These are phyloP conservation scores for Tenthredo scrophulariae DNA, from an alignment of 2,888 invertebrate genomes.

Conservation along the genomic window DNA sequence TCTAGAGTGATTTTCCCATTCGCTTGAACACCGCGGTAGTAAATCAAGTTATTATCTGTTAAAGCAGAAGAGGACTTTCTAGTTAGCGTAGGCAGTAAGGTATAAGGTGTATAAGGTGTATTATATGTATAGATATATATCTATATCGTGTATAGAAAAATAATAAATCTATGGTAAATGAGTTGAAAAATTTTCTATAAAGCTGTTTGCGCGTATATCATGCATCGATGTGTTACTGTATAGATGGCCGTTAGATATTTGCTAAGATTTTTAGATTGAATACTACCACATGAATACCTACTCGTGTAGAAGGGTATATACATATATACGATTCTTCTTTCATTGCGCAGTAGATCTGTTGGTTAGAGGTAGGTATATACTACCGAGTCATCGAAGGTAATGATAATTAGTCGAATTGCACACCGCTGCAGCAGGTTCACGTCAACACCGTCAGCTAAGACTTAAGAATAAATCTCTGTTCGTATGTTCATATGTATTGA, in stretches of 20 bases:
- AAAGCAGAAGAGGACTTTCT: conserved; percentile 19
- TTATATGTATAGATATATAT: neutral
- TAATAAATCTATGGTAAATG: conserved; percentile 30
- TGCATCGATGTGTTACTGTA: neutral
- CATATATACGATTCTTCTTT: conserved; percentile 5
- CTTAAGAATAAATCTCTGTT: conserved; percentile 7
- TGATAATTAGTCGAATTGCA: conserved; percentile 49
- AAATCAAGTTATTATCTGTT: conserved; percentile 27
- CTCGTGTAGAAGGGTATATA: neutral
- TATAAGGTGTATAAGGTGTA: no score
- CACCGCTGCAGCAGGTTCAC: conserved; percentile 24
- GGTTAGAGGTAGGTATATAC: conserved; percentile 10
- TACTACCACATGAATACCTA: conserved; percentile 40
- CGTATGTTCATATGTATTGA: no score
- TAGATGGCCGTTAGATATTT: neutral
- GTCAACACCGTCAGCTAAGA: neutral
- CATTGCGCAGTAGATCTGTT: conserved; percentile 13
- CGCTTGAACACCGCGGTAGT: neutral
- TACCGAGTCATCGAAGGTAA: conserved; percentile 47
- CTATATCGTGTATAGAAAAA: neutral
- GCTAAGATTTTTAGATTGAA: conserved; percentile 42
- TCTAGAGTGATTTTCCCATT: conserved; percentile 16
- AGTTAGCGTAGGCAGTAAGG: conserved; percentile 12
- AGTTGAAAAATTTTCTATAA: conserved; percentile 22
- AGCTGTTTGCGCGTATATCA: neutral